A percentile compares a stretch with the other conserved stretches of the same genome.
phyloP scores from a whole-genome alignment of 35 echinoderm and acorn worm species.

The Patiria miniata region DNA sequence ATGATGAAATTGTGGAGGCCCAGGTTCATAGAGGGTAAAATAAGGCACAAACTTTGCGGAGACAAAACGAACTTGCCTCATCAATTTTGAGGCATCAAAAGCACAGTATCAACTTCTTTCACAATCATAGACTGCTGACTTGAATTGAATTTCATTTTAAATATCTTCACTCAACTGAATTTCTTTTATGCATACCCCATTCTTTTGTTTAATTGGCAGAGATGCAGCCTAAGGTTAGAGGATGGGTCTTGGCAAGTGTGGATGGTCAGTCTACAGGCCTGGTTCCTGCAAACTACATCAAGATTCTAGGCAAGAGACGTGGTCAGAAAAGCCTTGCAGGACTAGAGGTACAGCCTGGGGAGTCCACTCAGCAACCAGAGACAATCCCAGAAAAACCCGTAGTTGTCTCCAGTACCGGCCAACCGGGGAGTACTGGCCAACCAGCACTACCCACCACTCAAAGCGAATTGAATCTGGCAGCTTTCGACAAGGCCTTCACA shows the following conservation, averaged over 20 bases:
- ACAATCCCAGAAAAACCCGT: background rate
- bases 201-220: conserved; percentile 65
- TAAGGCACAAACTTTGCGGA: no score
- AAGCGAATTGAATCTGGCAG: conserved; percentile 31
- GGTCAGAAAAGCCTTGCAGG: conserved; percentile 51
- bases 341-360: background rate
- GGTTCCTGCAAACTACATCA: conserved; percentile 96
- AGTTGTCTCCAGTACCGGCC: background rate
- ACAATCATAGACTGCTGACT: no score
- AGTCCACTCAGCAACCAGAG: background rate
- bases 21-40: no score
- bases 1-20: no score
- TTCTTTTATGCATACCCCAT: background rate
- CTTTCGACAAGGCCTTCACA: conserved; percentile 19
- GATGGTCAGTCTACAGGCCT: conserved; percentile 75
- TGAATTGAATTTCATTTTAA: no score
- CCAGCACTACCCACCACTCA: background rate
- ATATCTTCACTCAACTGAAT: background rate
- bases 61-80: no score
- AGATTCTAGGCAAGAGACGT: conserved; percentile 83
- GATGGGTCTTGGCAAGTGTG: conserved; percentile 90
- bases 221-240: conserved; percentile 84
- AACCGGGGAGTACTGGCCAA: background rate
- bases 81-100: no score
- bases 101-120: no score